These are phyloP conservation scores for Holcopasites calliopsidis DNA, from an alignment of 1,140 invertebrate species.

Conservation along the genomic window DNA sequence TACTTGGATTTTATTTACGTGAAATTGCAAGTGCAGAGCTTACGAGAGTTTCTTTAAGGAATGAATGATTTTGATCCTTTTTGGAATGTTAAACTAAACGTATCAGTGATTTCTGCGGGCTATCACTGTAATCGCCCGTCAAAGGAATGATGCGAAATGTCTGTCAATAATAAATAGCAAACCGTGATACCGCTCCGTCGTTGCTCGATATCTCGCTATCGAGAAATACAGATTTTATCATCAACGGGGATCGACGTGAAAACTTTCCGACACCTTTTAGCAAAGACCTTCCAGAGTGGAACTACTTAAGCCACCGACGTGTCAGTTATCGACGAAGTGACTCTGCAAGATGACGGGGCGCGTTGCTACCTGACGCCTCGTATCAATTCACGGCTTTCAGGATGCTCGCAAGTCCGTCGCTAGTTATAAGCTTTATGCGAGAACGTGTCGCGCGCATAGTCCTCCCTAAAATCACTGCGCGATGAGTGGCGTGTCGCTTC, in stretches of 20 bases:
- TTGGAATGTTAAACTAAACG: no score
- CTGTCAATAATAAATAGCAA: neutral
- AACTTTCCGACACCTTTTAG: conserved; percentile 37
- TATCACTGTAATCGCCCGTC: neutral
- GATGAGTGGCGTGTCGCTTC: neutral
- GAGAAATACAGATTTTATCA: conserved; percentile 18
- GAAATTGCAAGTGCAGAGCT: no score
- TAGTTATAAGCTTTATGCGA: neutral
- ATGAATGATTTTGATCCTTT: no score
- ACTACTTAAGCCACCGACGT: conserved; percentile 46
- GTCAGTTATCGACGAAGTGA: conserved; percentile 45
- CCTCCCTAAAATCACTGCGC: neutral
- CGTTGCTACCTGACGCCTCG: conserved; percentile 14
- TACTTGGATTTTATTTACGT: no score
- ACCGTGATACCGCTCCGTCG: neutral
- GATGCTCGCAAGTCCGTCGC: neutral
- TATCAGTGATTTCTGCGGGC: no score
- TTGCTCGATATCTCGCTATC: neutral
- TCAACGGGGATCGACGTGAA: neutral
- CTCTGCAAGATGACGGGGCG: conserved; percentile 24
- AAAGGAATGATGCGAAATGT: neutral
- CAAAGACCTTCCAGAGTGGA: conserved; percentile 19
- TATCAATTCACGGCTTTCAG: conserved; percentile 42
- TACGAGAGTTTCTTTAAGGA: no score
- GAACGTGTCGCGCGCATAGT: neutral